Base-by-base conservation (phyloP, 2,888 invertebrate species). In the Neoscelio sp. region DNA sequence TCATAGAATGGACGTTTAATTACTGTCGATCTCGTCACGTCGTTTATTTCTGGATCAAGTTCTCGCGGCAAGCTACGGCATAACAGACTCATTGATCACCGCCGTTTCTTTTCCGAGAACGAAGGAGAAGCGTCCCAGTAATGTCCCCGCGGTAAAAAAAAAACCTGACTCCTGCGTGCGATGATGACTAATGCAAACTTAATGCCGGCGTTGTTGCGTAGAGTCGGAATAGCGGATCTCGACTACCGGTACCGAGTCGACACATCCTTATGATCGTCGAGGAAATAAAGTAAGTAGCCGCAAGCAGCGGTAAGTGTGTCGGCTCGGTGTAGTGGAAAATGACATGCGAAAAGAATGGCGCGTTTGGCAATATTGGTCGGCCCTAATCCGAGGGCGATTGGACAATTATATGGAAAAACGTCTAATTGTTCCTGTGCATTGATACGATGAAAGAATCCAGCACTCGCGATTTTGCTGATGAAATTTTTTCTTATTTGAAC, bases 151-250 rank as follows among this genome's bases (percentile, higher is more conserved):
- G 1, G 60, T 35, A 50, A 67, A 67, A 75, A 67, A 74, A 30
- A 52, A 58, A 7, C 3, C n/a, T 52, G 13, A 50, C 44, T 65
- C 30, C 44, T 50, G 44, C 58, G 54, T 26, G 26, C 52, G 60
- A 67, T 35, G 67, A 75, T 74, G 74, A 74, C 74, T 75, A 75
- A 75, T 75, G 60, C 65, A 52, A 50, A 60, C 48, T 65, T 67
- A 58, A 75, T 75, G 74, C 67, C 54, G 35, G 52, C 30, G 52
- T 52, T 65, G 52, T 46, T 33, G 54, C 73, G 15, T n/a, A 42
- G 20, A 44, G 33, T 26, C 10, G n/a, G 50, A 30, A 52, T 52
- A 52, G 60, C 74, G 74, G 74, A 75, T 64, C 74, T 75, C 30
- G 50, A 50, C 58, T 75, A 67, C 60, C 74, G 74, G 67, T 42